Evolutionary conservation across 2,113 vertebrate genomes (phyloP).

Genomic region (Leptocoma aspasia): DNA sequence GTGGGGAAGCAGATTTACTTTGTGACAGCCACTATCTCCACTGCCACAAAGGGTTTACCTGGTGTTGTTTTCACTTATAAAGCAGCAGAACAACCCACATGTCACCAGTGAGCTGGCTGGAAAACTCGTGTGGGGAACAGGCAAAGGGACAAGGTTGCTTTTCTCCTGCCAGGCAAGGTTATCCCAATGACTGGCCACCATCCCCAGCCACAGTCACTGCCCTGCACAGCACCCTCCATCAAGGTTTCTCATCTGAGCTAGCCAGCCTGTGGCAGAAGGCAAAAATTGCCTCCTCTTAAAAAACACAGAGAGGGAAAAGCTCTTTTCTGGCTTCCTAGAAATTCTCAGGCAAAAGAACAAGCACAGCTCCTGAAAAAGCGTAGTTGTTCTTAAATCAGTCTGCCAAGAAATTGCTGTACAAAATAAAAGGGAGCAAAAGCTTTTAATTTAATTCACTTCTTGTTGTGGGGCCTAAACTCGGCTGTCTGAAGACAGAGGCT

Average conservation of each 20-base stretch:
- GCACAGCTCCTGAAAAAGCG: not conserved
- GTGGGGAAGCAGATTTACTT: not conserved
- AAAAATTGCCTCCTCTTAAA: not conserved
- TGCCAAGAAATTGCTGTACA: not conserved
- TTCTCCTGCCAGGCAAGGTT: not conserved
- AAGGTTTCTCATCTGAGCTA: rapidly evolving
- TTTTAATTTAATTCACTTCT: not conserved
- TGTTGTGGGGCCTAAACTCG: not conserved
- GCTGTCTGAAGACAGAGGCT: not conserved
- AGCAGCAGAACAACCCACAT: not conserved
- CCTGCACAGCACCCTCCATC: rapidly evolving
- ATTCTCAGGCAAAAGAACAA: not conserved
- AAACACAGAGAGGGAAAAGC: not conserved
- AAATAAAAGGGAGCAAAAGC: not conserved
- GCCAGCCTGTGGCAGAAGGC: not conserved
- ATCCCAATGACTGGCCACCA: not conserved
- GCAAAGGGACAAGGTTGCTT: not conserved
- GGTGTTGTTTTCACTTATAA: not conserved
- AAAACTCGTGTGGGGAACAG: not conserved
- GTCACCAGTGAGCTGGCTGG: not conserved
- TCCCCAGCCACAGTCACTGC: not conserved
- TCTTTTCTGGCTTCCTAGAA: not conserved
- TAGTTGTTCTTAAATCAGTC: not conserved
- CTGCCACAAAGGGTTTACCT: not conserved
- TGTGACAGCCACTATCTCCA: slow-evolving; percentile 3